Base-by-base conservation (phyloP, 1,140 invertebrate species). In the Temnothorax nylanderi region DNA sequence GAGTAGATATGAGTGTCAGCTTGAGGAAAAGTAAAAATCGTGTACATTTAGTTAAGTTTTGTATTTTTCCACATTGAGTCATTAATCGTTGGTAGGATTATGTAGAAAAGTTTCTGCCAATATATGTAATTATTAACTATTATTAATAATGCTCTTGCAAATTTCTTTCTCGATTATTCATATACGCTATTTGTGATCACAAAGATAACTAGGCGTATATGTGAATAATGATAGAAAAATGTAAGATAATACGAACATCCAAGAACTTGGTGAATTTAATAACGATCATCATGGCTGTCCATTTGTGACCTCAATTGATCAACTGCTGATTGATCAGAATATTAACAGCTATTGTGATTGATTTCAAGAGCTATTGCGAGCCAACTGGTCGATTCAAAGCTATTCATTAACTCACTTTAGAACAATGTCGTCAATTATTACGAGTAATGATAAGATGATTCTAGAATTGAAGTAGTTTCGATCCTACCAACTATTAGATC, bases 41-140 rank as follows among this genome's bases (percentile, higher is more conserved):
- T 95, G 94, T 95, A 95, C 90, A 92, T 95, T 95, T 94, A 95
- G 92, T 95, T 95, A 94, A 94, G 93, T 95, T 95, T 95, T 95
- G 93, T 95, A 95, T 95, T 95, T 95, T 95, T 95, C 91, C 94
- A 95, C 94, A 92, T 90, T 92, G 91, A 94, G 91, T 94, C 94
- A 94, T 93, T 91, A 91, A 94, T 94, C 92, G 90, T 94, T 95
- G 90, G 92, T 93, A 93, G 91, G 88, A 93, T 91, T 90, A 92
- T 86, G 88, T 92, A 93, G 84, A 34, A 87, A 72, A 85, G 64
- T 92, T 90, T 93, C 88, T 93, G 91, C 88, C 91, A 93, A 93
- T 92, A 91, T 34, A 82, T 93, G 89, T 90, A 91, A 93, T 92
- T 93, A 91, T 87, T 93, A 93, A 91, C 86, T 90, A 92, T 90